Base-by-base conservation (phyloP, 2,113 vertebrate genomes). In the Xenopus laevis region DNA sequence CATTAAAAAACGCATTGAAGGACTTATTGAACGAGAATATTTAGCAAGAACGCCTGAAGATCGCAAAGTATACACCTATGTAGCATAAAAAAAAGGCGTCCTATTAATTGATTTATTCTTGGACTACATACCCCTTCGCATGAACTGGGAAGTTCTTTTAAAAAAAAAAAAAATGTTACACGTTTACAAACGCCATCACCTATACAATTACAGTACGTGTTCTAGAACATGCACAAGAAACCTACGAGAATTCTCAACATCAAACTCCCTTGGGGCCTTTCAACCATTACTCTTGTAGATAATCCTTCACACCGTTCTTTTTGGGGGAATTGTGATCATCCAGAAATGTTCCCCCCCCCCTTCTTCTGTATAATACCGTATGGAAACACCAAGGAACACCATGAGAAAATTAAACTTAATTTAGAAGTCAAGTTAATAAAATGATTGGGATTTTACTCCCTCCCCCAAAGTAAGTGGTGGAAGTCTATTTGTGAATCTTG, bases 11-110 rank as follows among this genome's bases (percentile, higher is more conserved):
- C 95, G 96, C 84, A 98, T 98, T 87, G 97, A 98, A 93, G 96
- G 95, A 97, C 95, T 98, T 89, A 98, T 98, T 95, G 96, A 98
- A 90, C 93, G 96, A 92, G 96, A 98, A 86, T 98, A 98, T 92
- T 92, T 98, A 93, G 96, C 95, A 84, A 93, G 97, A 92, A 98
- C 95, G 80, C 95, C 95, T 79, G 96, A 98, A 83, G 97, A 98
- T 89, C 94, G 94, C 85, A 98, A 98, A 95, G 94, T 98, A 79
- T 98, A 98, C 91, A 98, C 94, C 85, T 98, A 98, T 71, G 95
- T 98, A 88, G 96, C 95, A 92, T 99, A 97, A 91, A 91, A 88
- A 86, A 87, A 13, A 16, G 64, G 84, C 57, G 82, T 87, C 86
- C 79, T 82, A 80, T 85, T 86, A 83, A 86, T 88, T 88, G 88